Conservation (phyloP, 2,797 vertebrate genomes). For the Neostethus bicornis region DNA sequence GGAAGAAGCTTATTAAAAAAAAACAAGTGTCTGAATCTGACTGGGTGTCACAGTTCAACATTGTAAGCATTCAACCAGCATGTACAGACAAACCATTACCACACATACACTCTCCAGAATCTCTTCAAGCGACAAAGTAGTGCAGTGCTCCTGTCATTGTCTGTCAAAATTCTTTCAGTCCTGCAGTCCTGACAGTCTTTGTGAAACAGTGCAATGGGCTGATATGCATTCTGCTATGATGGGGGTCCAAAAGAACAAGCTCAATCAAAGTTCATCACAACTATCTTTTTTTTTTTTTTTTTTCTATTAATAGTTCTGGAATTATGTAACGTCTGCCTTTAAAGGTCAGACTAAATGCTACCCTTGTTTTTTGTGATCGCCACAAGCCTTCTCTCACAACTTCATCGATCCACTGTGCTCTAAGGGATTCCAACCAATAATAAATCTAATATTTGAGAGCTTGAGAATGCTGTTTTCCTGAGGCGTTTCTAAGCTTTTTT, state of each 20-base stretch:
- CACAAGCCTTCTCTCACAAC: neutral
- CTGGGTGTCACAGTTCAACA: constrained; percentile 65
- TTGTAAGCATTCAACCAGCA: constrained; percentile 49
- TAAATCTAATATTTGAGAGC: neutral
- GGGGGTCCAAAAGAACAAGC: constrained; percentile 26
- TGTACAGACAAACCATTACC: constrained; percentile 21
- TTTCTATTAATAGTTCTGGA: constrained; percentile 19
- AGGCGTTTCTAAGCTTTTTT: neutral
- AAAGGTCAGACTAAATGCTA: neutral
- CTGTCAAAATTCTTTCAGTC: constrained; percentile 59
- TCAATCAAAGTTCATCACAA: constrained; percentile 27
- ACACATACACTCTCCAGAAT: constrained; percentile 39
- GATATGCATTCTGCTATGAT: constrained; percentile 41
- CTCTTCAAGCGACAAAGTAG: constrained; percentile 69
- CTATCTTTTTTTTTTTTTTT: constrained; percentile 11
- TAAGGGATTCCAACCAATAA: constrained; percentile 3
- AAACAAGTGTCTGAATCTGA: constrained; percentile 63
- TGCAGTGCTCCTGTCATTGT: constrained; percentile 65
- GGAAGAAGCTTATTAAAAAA: constrained; percentile 59
- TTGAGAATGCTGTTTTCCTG: constrained; percentile 1
- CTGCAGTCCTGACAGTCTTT: constrained; percentile 46
- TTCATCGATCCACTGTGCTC: neutral
- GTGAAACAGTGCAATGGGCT: constrained; percentile 54
- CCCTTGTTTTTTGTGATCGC: neutral
- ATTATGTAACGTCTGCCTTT: constrained; percentile 17